phyloP scores from a whole-genome alignment of 2,113 vertebrate genomes.

The Phrynosoma blainvillii region DNA sequence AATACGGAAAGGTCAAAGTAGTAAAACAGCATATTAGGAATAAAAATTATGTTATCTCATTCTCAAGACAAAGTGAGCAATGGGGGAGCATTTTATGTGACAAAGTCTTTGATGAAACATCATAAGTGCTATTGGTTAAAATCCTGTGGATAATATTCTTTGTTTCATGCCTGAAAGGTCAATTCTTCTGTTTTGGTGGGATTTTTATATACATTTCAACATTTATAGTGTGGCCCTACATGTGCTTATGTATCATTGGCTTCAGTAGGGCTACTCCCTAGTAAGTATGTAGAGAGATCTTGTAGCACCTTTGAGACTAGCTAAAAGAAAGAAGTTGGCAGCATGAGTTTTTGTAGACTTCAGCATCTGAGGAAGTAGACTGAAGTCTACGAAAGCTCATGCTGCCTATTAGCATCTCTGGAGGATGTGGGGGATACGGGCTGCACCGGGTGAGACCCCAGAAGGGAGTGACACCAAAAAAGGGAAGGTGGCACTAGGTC shows the following conservation, averaged over 20 bases:
- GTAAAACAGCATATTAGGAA: slow-evolving; percentile 55
- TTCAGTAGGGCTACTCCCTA: not conserved
- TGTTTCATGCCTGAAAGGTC: slow-evolving; percentile 4
- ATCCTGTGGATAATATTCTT: not conserved
- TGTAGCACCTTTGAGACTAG: too few relatives aligned
- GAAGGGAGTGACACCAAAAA: too few relatives aligned
- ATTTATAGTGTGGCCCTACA: not conserved
- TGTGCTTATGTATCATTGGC: not conserved
- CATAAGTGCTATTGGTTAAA: not conserved
- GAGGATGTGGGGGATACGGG: too few relatives aligned
- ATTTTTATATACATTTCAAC: not conserved
- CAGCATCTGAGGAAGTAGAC: too few relatives aligned
- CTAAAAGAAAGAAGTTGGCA: too few relatives aligned
- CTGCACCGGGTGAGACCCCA: too few relatives aligned
- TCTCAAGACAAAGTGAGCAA: slow-evolving; percentile 35
- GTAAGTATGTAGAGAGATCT: too few relatives aligned
- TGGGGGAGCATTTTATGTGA: not conserved
- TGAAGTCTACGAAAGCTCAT: too few relatives aligned
- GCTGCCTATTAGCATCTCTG: too few relatives aligned
- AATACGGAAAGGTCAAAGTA: slow-evolving; percentile 59
- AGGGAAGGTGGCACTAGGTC: too few relatives aligned
- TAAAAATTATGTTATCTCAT: slow-evolving; percentile 49
- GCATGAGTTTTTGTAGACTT: too few relatives aligned
- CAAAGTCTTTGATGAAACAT: slow-evolving; percentile 7
- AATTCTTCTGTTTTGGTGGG: not conserved